Evolutionary conservation across 2,888 invertebrate species (phyloP), one percentile per base, ranked within the genome.

Genomic region (Eutolmus rufibarbis): DNA sequence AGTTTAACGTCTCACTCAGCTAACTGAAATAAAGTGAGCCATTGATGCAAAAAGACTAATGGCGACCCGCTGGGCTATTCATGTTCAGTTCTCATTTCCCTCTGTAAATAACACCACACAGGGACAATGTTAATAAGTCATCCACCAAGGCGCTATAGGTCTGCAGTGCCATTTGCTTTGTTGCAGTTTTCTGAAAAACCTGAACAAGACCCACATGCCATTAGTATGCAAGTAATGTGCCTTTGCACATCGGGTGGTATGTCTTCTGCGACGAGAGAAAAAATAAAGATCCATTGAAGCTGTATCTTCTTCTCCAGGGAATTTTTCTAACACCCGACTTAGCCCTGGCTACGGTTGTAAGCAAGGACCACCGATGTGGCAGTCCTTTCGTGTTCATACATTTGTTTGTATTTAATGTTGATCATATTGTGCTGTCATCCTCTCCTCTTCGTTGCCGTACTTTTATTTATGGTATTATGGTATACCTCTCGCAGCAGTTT

Each of bases 81-180:
- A 87, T 87, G 87, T 87, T 87, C 82, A 87, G 87, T 87, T 74
- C 82, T 81, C 82, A 82, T 81, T 87, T 87, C 82, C 81, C 78
- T 87, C 87, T 87, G 82, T 87, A 87, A 87, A 87, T 87, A 82
- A 87, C 87, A 87, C 87, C 87, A 87, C 87, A 82, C 74, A 74
- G 87, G 82, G 87, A 87, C 76, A 87, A 87, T 81, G 87, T 87
- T 87, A 87, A 87, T 87, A 87, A 87, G 87, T 87, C 87, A 87
- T 87, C 87, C 82, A 5, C 74, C 57, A 74, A 86, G 76, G 51
- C 74, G 82, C 34, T 57, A 74, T 57, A 28, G 43, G 87, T 79
- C 43, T 23, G 76, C 79, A 66, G 74, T 87, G 87, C 87, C 87
- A 87, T 87, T 87, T 81, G 87, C 87, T 87, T 87, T 87, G 87